These are phyloP conservation scores for Muscicapa comitata DNA, from an alignment of 2,797 vertebrate genomes.

Conservation along the genomic window DNA sequence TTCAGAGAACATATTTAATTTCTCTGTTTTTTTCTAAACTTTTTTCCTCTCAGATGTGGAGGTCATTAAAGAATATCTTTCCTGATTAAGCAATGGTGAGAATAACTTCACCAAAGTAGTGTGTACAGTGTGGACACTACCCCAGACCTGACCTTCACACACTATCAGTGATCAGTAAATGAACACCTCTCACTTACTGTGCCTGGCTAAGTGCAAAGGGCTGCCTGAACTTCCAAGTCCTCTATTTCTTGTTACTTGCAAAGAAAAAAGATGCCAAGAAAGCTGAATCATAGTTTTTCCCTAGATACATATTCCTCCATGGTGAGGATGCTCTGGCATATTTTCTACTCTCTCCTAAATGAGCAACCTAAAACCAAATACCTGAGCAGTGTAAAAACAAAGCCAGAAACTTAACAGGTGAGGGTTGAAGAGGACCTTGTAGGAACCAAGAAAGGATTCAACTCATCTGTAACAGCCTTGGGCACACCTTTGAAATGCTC, in stretches of 20 bases:
- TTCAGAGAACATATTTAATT: constrained; percentile 19
- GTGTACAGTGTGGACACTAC: not conserved
- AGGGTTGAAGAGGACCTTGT: not conserved
- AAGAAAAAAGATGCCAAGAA: not conserved
- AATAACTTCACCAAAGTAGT: not conserved
- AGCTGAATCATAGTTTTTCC: not conserved
- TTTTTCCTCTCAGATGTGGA: not conserved
- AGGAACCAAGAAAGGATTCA: not conserved
- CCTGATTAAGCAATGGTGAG: not conserved
- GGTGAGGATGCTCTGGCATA: not conserved
- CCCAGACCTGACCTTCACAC: not conserved
- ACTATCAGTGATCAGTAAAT: not conserved
- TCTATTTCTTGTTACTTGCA: not conserved
- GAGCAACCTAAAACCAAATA: not conserved
- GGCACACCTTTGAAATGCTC: not conserved
- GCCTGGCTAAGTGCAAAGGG: not conserved
- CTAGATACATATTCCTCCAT: not conserved
- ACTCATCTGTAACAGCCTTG: not conserved
- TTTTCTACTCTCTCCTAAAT: not conserved
- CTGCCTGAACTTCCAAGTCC: not conserved
- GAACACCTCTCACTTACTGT: not conserved
- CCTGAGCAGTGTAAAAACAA: not conserved
- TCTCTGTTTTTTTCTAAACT: not conserved
- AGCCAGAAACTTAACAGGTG: not conserved
- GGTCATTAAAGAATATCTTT: constrained; percentile 23